Conservation (phyloP, 2,888 invertebrate genomes). For the Choristoneura rosaceana region DNA sequence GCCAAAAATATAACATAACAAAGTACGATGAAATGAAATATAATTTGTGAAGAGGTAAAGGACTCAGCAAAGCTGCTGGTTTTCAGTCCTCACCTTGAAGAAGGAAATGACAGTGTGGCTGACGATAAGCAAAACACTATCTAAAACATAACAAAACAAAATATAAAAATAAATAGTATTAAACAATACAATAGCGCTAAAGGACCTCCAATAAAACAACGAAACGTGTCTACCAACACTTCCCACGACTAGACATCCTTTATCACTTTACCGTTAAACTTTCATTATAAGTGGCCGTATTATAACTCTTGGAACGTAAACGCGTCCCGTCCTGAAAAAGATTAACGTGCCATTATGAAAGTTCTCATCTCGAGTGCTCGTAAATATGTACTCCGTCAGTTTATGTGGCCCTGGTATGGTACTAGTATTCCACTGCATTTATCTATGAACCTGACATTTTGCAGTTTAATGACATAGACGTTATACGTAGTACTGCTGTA, state of each 20-base stretch:
- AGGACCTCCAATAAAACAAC: slow-evolving; percentile 6
- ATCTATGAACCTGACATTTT: slow-evolving; percentile 11
- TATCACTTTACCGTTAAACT: slow-evolving; percentile 15
- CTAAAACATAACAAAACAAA: too few species aligned
- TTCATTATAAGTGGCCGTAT: slow-evolving; percentile 16
- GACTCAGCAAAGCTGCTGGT: too few species aligned
- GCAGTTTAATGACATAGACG: neutral
- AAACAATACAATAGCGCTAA: neutral
- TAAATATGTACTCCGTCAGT: slow-evolving; percentile 8
- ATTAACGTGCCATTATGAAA: slow-evolving; percentile 24
- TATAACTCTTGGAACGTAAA: slow-evolving; percentile 14
- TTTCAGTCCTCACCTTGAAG: too few species aligned
- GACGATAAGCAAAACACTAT: too few species aligned
- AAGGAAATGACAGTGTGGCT: too few species aligned
- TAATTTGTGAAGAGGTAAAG: too few species aligned
- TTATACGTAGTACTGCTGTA: neutral
- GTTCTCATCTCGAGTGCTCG: slow-evolving; percentile 13
- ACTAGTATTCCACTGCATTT: neutral
- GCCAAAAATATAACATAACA: too few species aligned
- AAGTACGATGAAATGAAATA: too few species aligned
- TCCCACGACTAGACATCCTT: slow-evolving; percentile 16
- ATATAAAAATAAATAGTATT: too few species aligned
- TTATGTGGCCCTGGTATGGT: slow-evolving; percentile 13
- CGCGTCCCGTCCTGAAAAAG: slow-evolving; percentile 9
- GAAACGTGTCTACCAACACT: neutral